A percentile compares a stretch with the other conserved stretches of the same genome.
Evolutionary conservation across 2,888 invertebrate genomes (phyloP).

Genomic region (Heteropelma amictum): DNA sequence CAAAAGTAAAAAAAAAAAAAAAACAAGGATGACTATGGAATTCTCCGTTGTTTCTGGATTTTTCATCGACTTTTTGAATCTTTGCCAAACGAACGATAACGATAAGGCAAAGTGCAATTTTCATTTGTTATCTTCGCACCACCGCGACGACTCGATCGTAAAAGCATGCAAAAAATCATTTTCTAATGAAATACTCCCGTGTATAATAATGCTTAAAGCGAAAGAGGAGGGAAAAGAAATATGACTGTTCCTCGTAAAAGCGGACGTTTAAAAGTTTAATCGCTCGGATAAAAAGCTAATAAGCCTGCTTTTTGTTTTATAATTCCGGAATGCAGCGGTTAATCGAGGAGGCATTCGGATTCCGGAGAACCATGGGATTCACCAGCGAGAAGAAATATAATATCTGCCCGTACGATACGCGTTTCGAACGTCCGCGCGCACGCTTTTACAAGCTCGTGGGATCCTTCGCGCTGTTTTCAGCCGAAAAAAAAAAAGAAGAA

Average conservation of each 20-base stretch:
- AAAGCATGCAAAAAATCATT: no score
- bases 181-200: no score
- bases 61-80: no score
- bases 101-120: no score
- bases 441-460: constrained; percentile 36
- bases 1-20: no score
- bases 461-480: constrained; percentile 26
- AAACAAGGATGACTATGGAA: no score
- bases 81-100: no score
- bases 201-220: no score
- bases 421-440: not conserved
- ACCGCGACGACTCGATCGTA: no score
- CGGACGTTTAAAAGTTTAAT: not conserved
- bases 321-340: constrained; percentile 1
- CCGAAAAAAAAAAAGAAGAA: not conserved
- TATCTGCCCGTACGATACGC: constrained; percentile 29
- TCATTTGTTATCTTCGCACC: no score
- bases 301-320: not conserved
- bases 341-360: constrained; percentile 1
- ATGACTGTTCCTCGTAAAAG: not conserved
- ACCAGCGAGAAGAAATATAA: constrained; percentile 37
- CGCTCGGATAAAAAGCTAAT: not conserved
- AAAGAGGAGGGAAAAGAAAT: no score
- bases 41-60: no score
- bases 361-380: constrained; percentile 17